Evolutionary conservation across 2,797 vertebrate species (phyloP).

Genomic region (Chelonia mydas): DNA sequence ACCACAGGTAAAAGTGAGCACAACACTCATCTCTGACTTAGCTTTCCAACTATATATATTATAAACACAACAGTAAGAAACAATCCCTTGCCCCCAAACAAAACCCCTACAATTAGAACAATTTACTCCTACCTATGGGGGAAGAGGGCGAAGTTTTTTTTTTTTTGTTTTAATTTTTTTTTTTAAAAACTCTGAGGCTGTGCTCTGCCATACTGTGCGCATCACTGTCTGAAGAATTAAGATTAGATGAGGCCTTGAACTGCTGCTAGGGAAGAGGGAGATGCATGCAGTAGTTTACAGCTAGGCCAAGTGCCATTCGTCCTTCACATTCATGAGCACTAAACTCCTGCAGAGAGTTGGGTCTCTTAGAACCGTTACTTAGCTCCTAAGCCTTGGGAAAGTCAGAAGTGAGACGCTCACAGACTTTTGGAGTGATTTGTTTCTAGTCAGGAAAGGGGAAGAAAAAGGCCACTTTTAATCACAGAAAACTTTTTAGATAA

Average conservation of each 20-base stretch:
- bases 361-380: neutral
- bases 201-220: neutral
- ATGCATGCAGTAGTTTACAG: neutral
- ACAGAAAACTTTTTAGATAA: neutral
- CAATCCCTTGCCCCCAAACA: too few relatives aligned
- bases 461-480: neutral
- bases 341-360: too few relatives aligned
- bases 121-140: too few relatives aligned
- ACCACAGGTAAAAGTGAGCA: too few relatives aligned
- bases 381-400: too few relatives aligned
- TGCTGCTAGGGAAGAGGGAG: neutral
- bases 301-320: neutral
- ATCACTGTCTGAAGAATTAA: neutral
- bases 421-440: neutral
- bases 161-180: too few relatives aligned
- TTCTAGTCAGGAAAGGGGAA: neutral
- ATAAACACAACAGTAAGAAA: too few relatives aligned
- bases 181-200: too few relatives aligned
- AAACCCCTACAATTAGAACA: too few relatives aligned
- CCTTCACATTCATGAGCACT: neutral
- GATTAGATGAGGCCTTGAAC: neutral
- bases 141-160: too few relatives aligned
- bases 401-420: neutral
- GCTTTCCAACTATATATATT: too few relatives aligned
- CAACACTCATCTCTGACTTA: too few relatives aligned